phyloP scores from a whole-genome alignment of 2,888 invertebrate genomes.

The Calephelis perditalis region DNA sequence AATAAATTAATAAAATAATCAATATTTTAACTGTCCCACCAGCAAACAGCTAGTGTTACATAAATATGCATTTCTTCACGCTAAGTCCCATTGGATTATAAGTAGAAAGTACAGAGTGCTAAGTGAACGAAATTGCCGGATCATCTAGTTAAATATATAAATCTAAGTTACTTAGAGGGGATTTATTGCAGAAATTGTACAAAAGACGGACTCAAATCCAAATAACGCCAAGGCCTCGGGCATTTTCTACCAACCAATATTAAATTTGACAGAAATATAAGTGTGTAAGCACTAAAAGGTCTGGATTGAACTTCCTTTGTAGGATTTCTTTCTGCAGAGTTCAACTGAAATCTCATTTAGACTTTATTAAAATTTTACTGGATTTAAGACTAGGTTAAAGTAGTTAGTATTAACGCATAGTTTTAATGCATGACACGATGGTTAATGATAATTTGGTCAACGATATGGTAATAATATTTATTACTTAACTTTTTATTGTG shows the following conservation, averaged over 20 bases:
- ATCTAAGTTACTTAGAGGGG: too few species aligned
- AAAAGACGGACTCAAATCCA: not conserved
- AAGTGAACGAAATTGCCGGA: too few species aligned
- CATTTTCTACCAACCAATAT: not conserved
- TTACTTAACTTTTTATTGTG: too few species aligned
- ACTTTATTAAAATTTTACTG: not conserved
- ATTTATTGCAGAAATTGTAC: not conserved
- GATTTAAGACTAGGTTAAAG: not conserved
- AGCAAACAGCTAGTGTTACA: too few species aligned
- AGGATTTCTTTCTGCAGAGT: not conserved
- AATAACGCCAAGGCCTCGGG: not conserved
- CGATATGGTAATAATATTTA: not conserved
- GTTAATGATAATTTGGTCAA: not conserved
- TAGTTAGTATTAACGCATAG: not conserved
- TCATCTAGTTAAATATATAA: too few species aligned
- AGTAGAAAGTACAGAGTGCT: too few species aligned
- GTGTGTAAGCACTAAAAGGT: slow-evolving; percentile 4
- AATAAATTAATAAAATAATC: too few species aligned
- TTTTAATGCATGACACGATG: too few species aligned
- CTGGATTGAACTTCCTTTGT: slow-evolving; percentile 1
- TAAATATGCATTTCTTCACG: too few species aligned
- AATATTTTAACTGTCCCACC: too few species aligned
- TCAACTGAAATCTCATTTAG: not conserved
- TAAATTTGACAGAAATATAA: not conserved
- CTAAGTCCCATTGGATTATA: too few species aligned